Base-by-base conservation (phyloP, 92 coral and sea anemone species). In the Phenganax stokvisi region DNA sequence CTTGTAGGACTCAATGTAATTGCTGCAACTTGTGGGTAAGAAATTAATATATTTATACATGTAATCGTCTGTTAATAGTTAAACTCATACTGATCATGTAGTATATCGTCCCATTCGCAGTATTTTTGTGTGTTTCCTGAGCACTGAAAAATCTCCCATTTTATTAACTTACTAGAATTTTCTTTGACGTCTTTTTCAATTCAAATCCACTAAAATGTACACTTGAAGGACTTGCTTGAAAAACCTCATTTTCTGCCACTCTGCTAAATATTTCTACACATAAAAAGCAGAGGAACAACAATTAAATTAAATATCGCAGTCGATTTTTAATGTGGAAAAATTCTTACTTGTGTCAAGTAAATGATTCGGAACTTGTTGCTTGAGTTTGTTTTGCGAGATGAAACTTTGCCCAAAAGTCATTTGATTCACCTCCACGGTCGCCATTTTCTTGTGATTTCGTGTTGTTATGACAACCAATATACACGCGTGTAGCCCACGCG, bases 161-260 rank as follows among this genome's bases (percentile, higher is more conserved):
- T 8, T 12, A 80, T 30, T 17, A 11, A 56, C 97, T 74, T 87
- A 93, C 98, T 85, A 93, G 85, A 29, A 84, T 64, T 85, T 87
- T 92, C 17, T 85, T 88, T 31, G 86, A 86, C 83, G 90, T 93
- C 73, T 81, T 80, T 47, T 96, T 96, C 77, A 93, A 87, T 79
- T 93, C 88, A 66, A 92, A 93, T 58, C 98, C 98, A 79, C 90
- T 79, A 85, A 91, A 93, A 87, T 93, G 97, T 77, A 93, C 71
- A 69, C 90, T 91, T 17, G 93, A 87, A 16, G 98, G 98, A 47
- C 88, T 85, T 51, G 94, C 86, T 85, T 93, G 89, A 54, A 93
- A 79, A 64, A 93, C 87, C 12, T 92, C 81, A 85, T 93, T 93
- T 72, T 88, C 87, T 10, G 97, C 88, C 56, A 93, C 88, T 87